A percentile compares a stretch with the other conserved stretches of the same genome.
Conservation (phyloP, 2,888 invertebrate genomes). For the Cantharis lateralis region DNA sequence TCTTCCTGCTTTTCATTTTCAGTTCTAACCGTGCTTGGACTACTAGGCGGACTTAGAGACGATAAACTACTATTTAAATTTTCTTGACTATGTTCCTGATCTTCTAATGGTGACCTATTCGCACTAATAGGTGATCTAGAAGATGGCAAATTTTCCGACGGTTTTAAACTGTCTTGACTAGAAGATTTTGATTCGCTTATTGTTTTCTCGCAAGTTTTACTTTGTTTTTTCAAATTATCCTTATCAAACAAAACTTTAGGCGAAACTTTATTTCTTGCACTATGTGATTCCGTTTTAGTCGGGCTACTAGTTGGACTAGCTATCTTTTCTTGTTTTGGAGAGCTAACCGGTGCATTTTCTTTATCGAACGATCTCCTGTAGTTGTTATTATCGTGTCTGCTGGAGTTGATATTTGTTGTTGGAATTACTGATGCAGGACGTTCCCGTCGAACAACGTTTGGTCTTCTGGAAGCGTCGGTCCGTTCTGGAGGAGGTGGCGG, state of each 20-base stretch:
- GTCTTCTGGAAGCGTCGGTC: constrained; percentile 51
- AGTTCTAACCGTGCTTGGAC: constrained; percentile 51
- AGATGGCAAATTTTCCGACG: constrained; percentile 36
- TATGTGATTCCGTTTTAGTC: not conserved
- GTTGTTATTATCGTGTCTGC: constrained; percentile 24
- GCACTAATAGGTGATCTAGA: constrained; percentile 46
- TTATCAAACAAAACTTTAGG: constrained; percentile 39
- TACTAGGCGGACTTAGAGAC: constrained; percentile 55
- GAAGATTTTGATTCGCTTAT: constrained; percentile 32
- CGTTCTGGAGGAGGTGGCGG: constrained; percentile 58
- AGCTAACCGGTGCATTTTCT: constrained; percentile 24
- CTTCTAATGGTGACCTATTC: constrained; percentile 58
- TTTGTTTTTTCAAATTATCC: constrained; percentile 32
- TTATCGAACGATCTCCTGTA: constrained; percentile 26
- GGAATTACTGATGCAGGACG: constrained; percentile 53
- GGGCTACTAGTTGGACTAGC: not conserved
- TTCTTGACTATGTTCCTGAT: constrained; percentile 51
- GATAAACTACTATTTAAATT: constrained; percentile 55
- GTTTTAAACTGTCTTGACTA: constrained; percentile 39
- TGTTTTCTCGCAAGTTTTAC: constrained; percentile 22
- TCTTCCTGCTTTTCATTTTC: constrained; percentile 61
- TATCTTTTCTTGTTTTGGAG: constrained; percentile 26
- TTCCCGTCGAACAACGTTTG: constrained; percentile 48
- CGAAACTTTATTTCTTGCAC: constrained; percentile 23
- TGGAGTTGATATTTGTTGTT: constrained; percentile 39